These are phyloP conservation scores for Sciurus niger DNA, from an alignment of 2,113 vertebrate genomes.

Conservation along the genomic window DNA sequence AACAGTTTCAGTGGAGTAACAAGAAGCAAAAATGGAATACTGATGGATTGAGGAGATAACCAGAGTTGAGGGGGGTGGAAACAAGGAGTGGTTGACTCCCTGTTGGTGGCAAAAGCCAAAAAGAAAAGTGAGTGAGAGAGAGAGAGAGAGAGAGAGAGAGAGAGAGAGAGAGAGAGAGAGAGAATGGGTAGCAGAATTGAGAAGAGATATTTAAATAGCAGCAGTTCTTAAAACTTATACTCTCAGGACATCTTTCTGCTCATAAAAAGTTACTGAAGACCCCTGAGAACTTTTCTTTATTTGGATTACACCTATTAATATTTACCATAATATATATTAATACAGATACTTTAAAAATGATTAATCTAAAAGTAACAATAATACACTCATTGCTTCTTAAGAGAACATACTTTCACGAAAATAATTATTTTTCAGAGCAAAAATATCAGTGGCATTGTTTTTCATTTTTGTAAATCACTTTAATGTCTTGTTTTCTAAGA, in stretches of 20 bases:
- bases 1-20: not conserved
- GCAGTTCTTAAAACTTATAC: conserved; percentile 34
- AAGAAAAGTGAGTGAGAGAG: too few relatives aligned
- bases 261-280: not conserved
- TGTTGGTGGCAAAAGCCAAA: conserved; percentile 30
- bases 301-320: not conserved
- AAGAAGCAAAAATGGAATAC: conserved; percentile 46
- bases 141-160: not conserved
- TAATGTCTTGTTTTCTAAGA: not conserved
- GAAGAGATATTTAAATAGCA: conserved; percentile 23
- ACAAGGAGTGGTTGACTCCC: not conserved
- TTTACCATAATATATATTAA: not conserved
- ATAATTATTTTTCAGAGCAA: conserved; percentile 4
- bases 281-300: not conserved
- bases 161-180: not conserved
- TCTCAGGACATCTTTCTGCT: conserved; percentile 29
- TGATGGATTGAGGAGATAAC: not conserved
- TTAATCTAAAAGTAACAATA: conserved; percentile 8
- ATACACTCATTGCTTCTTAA: conserved; percentile 5
- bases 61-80: conserved; percentile 9
- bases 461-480: conserved; percentile 16
- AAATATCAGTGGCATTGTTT: conserved; percentile 51
- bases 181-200: not conserved
- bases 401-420: not conserved
- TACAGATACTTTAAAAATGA: not conserved